Percentiles rank a stretch among this genome's conserved stretches.
These are phyloP conservation scores for Cinara cedri DNA, from an alignment of 2,888 invertebrate species.

Conservation along the genomic window DNA sequence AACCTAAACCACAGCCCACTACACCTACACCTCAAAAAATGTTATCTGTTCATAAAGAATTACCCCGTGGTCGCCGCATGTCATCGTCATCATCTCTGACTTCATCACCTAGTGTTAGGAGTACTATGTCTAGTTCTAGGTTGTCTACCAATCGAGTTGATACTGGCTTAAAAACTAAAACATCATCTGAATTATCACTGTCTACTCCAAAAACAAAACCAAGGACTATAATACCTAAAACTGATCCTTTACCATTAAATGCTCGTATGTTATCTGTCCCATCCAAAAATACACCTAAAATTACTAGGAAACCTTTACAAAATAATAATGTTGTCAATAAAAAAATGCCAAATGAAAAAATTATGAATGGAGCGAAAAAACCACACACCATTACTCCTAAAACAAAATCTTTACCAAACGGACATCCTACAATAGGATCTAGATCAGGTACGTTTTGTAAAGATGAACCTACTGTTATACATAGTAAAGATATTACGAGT, in stretches of 20 bases:
- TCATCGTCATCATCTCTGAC: constrained; percentile 36
- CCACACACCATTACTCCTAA: constrained; percentile 22
- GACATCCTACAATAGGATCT: constrained; percentile 65
- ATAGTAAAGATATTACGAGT: constrained; percentile 61
- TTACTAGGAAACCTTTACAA: constrained; percentile 44
- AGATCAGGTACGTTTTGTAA: constrained; percentile 78
- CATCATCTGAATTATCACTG: constrained; percentile 44
- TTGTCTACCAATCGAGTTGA: constrained; percentile 30
- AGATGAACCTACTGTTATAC: constrained; percentile 74
- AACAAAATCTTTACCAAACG: constrained; percentile 43
- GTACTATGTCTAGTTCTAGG: constrained; percentile 22
- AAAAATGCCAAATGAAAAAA: constrained; percentile 12
- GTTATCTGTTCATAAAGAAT: constrained; percentile 49
- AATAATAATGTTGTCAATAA: constrained; percentile 18
- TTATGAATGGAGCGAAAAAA: constrained; percentile 20
- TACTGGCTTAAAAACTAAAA: constrained; percentile 35
- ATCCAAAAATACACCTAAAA: constrained; percentile 26
- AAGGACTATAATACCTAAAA: constrained; percentile 35
- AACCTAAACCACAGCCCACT: constrained; percentile 64
- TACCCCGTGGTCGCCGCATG: constrained; percentile 35
- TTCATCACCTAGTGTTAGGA: constrained; percentile 30
- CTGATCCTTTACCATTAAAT: constrained; percentile 24
- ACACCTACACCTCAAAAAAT: constrained; percentile 53
- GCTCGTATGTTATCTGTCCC: constrained; percentile 7
- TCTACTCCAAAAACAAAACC: constrained; percentile 47